A percentile compares a stretch with the other conserved stretches of the same genome.
phyloP scores from a whole-genome alignment of 2,113 vertebrate genomes.

The Irena cyanogastra region DNA sequence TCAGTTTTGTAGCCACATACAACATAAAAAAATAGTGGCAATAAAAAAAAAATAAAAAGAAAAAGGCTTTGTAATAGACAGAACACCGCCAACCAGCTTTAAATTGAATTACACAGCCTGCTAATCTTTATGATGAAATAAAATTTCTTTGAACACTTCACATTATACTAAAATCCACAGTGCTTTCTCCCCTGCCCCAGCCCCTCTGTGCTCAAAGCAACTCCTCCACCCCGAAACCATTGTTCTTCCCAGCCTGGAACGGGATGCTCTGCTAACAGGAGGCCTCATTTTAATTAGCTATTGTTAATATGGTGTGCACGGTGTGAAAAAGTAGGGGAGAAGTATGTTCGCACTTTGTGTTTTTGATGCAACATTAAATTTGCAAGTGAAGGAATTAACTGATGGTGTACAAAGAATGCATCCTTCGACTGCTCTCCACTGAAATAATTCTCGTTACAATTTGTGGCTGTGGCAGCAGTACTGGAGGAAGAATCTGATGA shows the following conservation, averaged over 20 bases:
- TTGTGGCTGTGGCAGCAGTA: not conserved
- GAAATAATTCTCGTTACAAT: not conserved
- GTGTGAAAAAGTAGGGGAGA: not conserved
- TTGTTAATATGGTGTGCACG: not conserved
- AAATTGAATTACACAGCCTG: conserved; percentile 84
- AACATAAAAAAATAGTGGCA: not conserved
- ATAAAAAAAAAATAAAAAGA: conserved; percentile 38
- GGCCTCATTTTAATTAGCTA: conserved; percentile 33
- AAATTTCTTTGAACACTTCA: conserved; percentile 68
- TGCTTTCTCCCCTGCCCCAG: not conserved
- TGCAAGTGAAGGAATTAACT: not conserved
- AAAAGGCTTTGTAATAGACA: conserved; percentile 61
- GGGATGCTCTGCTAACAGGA: not conserved
- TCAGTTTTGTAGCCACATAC: not conserved
- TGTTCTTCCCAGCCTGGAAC: conserved; percentile 29
- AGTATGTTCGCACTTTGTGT: not conserved
- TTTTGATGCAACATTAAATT: not conserved
- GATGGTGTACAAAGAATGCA: not conserved
- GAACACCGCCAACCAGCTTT: conserved; percentile 68
- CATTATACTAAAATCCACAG: conserved; percentile 68
- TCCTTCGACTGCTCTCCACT: not conserved
- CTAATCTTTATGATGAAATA: conserved; percentile 79
- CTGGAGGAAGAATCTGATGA: not conserved
- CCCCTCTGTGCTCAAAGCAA: not conserved
- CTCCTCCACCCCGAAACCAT: conserved; percentile 7